A percentile compares a stretch with the other conserved stretches of the same genome.
phyloP scores from a whole-genome alignment of 2,888 invertebrate species.

The Microctonus aethiopoides region DNA sequence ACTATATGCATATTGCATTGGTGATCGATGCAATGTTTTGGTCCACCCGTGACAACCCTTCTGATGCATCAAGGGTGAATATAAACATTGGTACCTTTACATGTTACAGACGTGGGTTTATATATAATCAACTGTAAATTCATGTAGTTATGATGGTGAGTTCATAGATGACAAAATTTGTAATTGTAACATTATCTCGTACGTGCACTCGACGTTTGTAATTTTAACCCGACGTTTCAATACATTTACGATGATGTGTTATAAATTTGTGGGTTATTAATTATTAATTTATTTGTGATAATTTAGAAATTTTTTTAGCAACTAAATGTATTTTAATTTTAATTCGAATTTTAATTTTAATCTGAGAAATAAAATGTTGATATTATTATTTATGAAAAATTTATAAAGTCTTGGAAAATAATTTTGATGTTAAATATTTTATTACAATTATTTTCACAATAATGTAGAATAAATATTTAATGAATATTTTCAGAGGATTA shows the following conservation, averaged over 20 bases:
- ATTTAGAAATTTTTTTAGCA: too few species aligned
- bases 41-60: not conserved
- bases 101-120: not conserved
- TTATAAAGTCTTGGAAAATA: too few species aligned
- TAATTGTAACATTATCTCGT: not conserved
- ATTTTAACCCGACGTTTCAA: too few species aligned
- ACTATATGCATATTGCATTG: not conserved
- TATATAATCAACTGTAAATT: too few species aligned
- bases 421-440: too few species aligned
- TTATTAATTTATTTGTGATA: conserved; percentile 19
- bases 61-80: not conserved
- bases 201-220: not conserved
- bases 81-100: not conserved
- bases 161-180: not conserved
- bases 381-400: too few species aligned
- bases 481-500: too few species aligned
- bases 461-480: too few species aligned
- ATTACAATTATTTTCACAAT: too few species aligned
- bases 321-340: too few species aligned
- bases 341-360: too few species aligned
- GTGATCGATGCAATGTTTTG: conserved; percentile 5
- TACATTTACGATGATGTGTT: not conserved
- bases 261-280: not conserved
- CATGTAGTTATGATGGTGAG: not conserved
- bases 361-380: too few species aligned